Evolutionary conservation across 2,888 invertebrate genomes (phyloP).

Genomic region (Chelonus formosanus): DNA sequence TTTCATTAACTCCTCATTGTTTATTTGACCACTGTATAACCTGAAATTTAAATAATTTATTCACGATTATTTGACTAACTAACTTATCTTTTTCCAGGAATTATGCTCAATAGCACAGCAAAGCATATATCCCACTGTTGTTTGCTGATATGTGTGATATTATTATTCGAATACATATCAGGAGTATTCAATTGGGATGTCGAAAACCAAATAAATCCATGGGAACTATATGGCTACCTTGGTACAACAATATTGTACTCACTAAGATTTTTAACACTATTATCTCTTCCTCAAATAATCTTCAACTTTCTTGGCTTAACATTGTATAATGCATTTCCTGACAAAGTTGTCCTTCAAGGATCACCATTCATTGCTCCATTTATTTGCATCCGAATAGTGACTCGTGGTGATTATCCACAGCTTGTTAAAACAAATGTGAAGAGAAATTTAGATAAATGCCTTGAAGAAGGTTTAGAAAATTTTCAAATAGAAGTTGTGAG

Average conservation of each 20-base stretch:
- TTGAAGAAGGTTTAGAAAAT: slow-evolving; percentile 91
- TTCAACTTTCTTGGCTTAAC: slow-evolving; percentile 88
- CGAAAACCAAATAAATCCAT: slow-evolving; percentile 76
- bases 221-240: slow-evolving; percentile 81
- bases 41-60: too few relatives aligned
- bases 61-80: too few relatives aligned
- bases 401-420: slow-evolving; percentile 92
- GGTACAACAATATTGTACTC: slow-evolving; percentile 80
- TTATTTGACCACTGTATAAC: too few relatives aligned
- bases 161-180: slow-evolving; percentile 72
- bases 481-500: slow-evolving; percentile 96
- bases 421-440: slow-evolving; percentile 87
- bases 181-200: slow-evolving; percentile 55
- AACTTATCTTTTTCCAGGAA: slow-evolving; percentile 12
- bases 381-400: slow-evolving; percentile 93
- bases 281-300: slow-evolving; percentile 88
- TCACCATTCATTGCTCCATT: slow-evolving; percentile 93
- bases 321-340: slow-evolving; percentile 93
- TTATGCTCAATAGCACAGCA: slow-evolving; percentile 72
- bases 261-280: slow-evolving; percentile 80
- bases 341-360: slow-evolving; percentile 87
- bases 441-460: slow-evolving; percentile 86
- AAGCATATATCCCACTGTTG: slow-evolving; percentile 85
- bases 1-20: too few relatives aligned
- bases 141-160: slow-evolving; percentile 77